Base-by-base conservation (phyloP, 2,888 invertebrate species). In the Sarcophaga caerulescens region DNA sequence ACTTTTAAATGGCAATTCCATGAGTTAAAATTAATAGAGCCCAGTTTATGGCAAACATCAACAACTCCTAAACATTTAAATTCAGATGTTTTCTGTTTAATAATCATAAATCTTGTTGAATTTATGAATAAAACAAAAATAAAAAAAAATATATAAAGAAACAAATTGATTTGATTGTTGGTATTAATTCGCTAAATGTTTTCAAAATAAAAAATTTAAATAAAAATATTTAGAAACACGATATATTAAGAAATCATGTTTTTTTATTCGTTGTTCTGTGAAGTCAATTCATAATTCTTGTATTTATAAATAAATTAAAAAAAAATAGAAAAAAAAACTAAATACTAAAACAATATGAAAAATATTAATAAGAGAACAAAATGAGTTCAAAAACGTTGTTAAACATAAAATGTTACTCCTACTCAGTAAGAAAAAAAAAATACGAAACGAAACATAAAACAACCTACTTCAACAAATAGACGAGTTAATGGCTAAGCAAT, bases 121-220 rank as follows among this genome's bases (percentile, higher is more conserved):
- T 52, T 52, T 52, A 52, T 52, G 52, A 52, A 52, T 52, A 52
- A 12, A 52, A 52, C 35, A 8, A 35, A 35, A 35, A 25, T 21
- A 62, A 77, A 77, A 75, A 80, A 80, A 81, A 76, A 60, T 71
- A 5, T 47, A 81, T 78, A 60, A 44, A 11, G 69, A 82, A 79
- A 85, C 85, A 85, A 85, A 85, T 79, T 79, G 85, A 76, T 85
- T 85, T 73, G 71, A 82, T 82, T 82, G 82, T 76, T 85, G 75
- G 69, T 75, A 79, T 85, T 82, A 85, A 85, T 82, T 85, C 79
- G 85, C 79, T 85, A 85, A 85, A 85, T 85, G 85, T 82, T 82
- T 85, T 82, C 44, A 11, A 82, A 70, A 79, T 71, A 65, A 66
- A 78, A 70, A 23, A 14, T 52, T 52, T 4, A 69, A 21, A 74